phyloP scores from a whole-genome alignment of 1,140 invertebrate genomes.

The Armadillidium nasatum region DNA sequence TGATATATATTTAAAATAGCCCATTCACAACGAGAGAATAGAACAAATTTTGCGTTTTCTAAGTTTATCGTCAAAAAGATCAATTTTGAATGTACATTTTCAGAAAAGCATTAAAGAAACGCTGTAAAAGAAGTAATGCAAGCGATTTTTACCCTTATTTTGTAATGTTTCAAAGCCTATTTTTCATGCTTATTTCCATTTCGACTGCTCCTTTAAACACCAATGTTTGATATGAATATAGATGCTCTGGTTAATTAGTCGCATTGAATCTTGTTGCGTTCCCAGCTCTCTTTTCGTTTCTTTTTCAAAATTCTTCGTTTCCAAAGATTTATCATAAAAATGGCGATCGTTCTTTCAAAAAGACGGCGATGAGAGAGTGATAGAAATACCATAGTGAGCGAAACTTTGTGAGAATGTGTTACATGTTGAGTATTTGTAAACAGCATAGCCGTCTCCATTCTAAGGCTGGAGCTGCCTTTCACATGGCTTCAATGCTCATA shows the following conservation, averaged over 20 bases:
- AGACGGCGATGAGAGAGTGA: conserved; percentile 25
- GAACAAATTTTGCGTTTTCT: neutral
- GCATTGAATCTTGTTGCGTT: conserved; percentile 42
- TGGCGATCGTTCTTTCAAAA: neutral
- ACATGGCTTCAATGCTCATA: conserved; percentile 42
- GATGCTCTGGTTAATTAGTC: conserved; percentile 43
- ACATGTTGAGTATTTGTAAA: conserved; percentile 43
- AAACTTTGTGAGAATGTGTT: conserved; percentile 26
- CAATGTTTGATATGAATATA: conserved; percentile 44
- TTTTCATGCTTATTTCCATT: neutral
- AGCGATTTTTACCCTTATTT: neutral
- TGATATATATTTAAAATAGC: conserved; percentile 1
- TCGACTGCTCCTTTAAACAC: conserved; percentile 21
- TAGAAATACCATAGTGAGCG: conserved; percentile 17
- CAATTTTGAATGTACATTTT: conserved; percentile 37
- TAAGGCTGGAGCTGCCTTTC: conserved; percentile 35
- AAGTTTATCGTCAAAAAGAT: conserved; percentile 38
- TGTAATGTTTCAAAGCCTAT: neutral
- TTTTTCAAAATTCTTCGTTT: conserved; percentile 30
- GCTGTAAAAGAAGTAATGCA: no score
- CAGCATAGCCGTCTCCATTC: conserved; percentile 40
- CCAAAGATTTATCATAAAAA: neutral
- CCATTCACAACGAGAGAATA: neutral
- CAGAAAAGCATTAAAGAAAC: conserved; percentile 5
- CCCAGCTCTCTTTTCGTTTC: conserved; percentile 33